Base-by-base conservation (phyloP, 2,797 vertebrate species). In the Anguilla marmorata region DNA sequence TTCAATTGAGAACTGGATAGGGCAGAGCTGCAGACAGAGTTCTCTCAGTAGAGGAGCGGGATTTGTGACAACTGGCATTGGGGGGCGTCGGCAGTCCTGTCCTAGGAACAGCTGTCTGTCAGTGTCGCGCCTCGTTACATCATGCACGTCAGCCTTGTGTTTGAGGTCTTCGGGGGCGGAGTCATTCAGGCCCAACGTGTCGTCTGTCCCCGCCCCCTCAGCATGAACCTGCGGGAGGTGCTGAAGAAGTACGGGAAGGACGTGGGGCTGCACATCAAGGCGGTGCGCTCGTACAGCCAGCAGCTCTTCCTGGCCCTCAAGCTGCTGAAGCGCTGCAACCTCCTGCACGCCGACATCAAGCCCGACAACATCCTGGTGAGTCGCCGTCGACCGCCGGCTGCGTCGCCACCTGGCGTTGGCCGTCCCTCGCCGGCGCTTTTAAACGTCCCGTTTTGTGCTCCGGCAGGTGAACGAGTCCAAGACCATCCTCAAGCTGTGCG, bases 161-260 rank as follows among this genome's bases (percentile, higher is more conserved):
- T 45, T 79, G 74, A 45, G 45, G 79, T 24, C 45, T 56, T n/a
- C 21, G 3, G 41, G 76, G 79, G 21, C 45, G 19, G 12, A 50
- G 79, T 76, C 74, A 82, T 45, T 50, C 21, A 48, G 41, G 45
- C 27, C 45, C 50, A 45, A 82, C 87, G 33, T 45, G 41, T 45
- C 72, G 12, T 5, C 30, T 27, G n/a, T 27, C 84, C 27, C n/a
- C 58, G 63, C 54, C 83, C 89, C 74, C 33, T 3, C 88, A 99
- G 99, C 87, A 99, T 99, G 98, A 99, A 99, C 94, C 95, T 99
- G 90, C 96, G 98, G 84, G 99, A 99, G 91, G 98, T 99, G 72
- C 92, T 99, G 92, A 99, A 99, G 94, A 99, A 99, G 87, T 99
- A 99, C 0, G 99, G 99, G n/a, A 99, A 99, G 90, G 99, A 99